phyloP scores from a whole-genome alignment of 2,888 invertebrate species.

The Nomada ruficornis region DNA sequence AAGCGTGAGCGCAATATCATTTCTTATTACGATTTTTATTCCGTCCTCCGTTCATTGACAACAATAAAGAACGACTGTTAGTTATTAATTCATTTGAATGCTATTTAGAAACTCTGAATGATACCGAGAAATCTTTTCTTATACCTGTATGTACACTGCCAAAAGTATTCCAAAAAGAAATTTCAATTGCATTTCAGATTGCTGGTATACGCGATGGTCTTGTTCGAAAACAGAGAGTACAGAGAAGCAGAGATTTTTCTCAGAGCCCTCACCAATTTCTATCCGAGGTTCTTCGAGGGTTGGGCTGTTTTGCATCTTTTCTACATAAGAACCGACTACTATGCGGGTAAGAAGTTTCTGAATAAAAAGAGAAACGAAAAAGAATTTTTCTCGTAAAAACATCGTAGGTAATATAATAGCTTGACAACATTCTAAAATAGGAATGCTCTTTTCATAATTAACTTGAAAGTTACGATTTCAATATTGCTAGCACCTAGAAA shows the following conservation, averaged over 20 bases:
- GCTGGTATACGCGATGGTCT: constrained; percentile 70
- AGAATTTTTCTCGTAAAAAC: background rate
- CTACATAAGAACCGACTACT: constrained; percentile 73
- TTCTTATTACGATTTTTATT: background rate
- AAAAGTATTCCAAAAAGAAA: no score
- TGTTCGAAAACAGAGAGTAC: constrained; percentile 67
- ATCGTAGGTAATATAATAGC: background rate
- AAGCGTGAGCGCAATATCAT: constrained; percentile 65
- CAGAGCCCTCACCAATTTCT: constrained; percentile 66
- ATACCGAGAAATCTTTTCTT: background rate
- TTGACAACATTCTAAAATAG: no score
- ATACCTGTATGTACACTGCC: background rate
- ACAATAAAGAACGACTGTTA: background rate
- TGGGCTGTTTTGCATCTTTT: constrained; percentile 76
- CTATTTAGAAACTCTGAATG: background rate
- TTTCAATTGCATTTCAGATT: constrained; percentile 60
- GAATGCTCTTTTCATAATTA: no score
- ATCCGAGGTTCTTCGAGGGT: constrained; percentile 75
- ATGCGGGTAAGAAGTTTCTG: constrained; percentile 67
- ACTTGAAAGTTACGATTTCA: no score
- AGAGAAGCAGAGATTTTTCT: constrained; percentile 74
- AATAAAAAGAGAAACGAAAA: background rate
- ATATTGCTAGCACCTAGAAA: no score
- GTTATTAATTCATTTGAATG: background rate
- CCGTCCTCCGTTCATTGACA: background rate